Evolutionary conservation across 2,888 invertebrate species (phyloP).

Genomic region (Sipha maydis): DNA sequence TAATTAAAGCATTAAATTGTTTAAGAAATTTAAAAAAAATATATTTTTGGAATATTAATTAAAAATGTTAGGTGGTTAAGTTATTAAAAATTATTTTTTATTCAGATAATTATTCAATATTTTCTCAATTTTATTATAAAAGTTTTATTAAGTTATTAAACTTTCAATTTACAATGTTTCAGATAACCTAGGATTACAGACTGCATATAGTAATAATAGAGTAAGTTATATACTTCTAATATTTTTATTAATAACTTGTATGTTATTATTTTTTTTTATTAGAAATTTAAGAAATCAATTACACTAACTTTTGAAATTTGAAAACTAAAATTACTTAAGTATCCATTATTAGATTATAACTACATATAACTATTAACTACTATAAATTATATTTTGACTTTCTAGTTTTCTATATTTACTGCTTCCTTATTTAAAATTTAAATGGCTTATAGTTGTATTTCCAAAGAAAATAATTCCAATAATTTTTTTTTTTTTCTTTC

Average conservation of each 20-base stretch:
- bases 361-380: no score
- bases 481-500: conserved; percentile 2
- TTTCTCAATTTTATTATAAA: neutral
- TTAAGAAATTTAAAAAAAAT: no score
- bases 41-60: no score
- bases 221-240: conserved; percentile 7
- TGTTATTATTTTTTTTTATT: neutral
- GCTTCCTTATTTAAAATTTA: neutral
- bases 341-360: no score
- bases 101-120: neutral
- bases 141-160: neutral
- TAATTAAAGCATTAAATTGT: no score
- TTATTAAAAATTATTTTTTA: neutral
- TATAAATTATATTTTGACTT: no score
- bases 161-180: conserved; percentile 37
- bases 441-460: neutral
- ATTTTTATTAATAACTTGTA: neutral
- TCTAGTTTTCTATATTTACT: neutral
- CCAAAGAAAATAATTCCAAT: neutral
- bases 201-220: conserved; percentile 55
- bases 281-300: no score
- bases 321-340: no score
- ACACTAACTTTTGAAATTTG: no score
- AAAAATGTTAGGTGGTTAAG: neutral
- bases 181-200: conserved; percentile 59